Percentiles rank a stretch among this genome's conserved stretches.
These are phyloP conservation scores for Crypturellus tataupa DNA, from an alignment of 2,797 vertebrate genomes.

Conservation along the genomic window DNA sequence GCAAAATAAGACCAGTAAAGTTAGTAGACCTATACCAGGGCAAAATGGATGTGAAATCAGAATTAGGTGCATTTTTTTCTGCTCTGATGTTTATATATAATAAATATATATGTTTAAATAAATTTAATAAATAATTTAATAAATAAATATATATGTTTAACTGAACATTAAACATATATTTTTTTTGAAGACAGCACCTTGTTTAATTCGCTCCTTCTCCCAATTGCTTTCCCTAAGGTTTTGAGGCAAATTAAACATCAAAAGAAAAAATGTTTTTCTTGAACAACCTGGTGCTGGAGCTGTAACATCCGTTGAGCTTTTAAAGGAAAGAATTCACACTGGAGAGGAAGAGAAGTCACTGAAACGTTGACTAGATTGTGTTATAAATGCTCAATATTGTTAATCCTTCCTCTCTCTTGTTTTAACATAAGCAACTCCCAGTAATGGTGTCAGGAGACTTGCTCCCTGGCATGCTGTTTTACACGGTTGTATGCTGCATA, in stretches of 20 bases:
- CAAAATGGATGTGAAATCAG: not conserved
- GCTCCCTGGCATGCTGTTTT: not conserved
- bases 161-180: not conserved
- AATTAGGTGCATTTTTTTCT: not conserved
- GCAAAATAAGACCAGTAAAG: not conserved
- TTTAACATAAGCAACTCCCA: not conserved
- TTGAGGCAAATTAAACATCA: not conserved
- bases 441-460: conserved; percentile 29
- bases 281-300: conserved; percentile 7
- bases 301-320: conserved; percentile 59
- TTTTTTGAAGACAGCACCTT: not conserved
- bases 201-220: not conserved
- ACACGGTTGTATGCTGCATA: not conserved
- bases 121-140: no score
- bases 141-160: no score
- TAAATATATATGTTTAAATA: no score
- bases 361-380: conserved; percentile 7
- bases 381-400: conserved; percentile 50
- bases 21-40: not conserved
- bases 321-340: conserved; percentile 32
- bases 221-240: not conserved
- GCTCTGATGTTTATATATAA: no score
- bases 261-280: not conserved
- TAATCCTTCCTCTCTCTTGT: conserved; percentile 16
- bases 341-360: conserved; percentile 28